phyloP scores from a whole-genome alignment of 2,888 invertebrate genomes.

The Lithophane leautieri region DNA sequence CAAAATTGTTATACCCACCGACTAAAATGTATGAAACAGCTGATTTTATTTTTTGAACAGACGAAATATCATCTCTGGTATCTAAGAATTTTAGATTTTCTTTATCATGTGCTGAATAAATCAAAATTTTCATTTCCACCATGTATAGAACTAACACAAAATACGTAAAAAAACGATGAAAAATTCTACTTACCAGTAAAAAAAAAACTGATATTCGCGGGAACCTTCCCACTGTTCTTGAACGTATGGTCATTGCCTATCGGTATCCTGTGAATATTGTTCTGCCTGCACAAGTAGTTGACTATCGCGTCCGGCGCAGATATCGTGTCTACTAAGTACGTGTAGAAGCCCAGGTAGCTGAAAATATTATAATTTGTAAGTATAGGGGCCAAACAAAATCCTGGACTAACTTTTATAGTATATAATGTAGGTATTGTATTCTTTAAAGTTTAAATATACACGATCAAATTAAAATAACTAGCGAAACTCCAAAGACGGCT shows the following conservation, averaged over 20 bases:
- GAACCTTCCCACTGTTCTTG: conserved; percentile 90
- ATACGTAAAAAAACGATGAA: too few relatives aligned
- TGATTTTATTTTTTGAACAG: too few relatives aligned
- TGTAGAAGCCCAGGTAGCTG: conserved; percentile 92
- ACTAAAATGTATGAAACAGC: too few relatives aligned
- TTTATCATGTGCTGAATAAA: neutral
- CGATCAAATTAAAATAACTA: too few relatives aligned
- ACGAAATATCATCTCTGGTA: too few relatives aligned
- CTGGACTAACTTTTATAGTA: too few relatives aligned
- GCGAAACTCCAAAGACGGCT: too few relatives aligned
- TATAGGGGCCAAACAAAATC: too few relatives aligned
- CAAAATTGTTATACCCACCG: too few relatives aligned
- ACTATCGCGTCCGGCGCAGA: conserved; percentile 93
- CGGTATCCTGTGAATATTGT: conserved; percentile 93
- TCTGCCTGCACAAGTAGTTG: conserved; percentile 92
- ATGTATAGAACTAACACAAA: neutral
- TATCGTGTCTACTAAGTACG: conserved; percentile 92
- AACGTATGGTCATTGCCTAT: conserved; percentile 92
- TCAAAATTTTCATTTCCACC: neutral
- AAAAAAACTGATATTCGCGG: conserved; percentile 90
- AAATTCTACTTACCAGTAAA: conserved; percentile 90
- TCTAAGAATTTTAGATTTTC: neutral
- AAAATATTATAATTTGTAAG: too few relatives aligned
- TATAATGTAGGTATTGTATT: too few relatives aligned
- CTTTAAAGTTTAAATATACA: too few relatives aligned